These are phyloP conservation scores for Oikopleura dioica DNA, from an alignment of 23 tunicate genomes.

Conservation along the genomic window DNA sequence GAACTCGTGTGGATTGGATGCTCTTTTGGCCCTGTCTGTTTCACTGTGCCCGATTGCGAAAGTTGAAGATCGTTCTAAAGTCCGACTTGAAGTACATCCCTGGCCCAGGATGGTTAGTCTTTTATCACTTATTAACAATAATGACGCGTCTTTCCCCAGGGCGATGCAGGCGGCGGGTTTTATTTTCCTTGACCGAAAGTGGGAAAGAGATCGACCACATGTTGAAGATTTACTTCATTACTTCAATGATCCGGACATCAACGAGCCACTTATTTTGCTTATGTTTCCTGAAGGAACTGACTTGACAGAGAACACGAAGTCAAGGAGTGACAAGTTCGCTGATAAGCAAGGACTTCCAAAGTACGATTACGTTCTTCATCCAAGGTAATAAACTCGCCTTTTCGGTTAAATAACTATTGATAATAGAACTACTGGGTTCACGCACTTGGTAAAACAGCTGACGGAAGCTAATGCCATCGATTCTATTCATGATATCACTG, in stretches of 20 bases:
- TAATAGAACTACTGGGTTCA: background rate
- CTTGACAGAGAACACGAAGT: slow-evolving; percentile 30
- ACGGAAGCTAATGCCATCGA: slow-evolving; percentile 36
- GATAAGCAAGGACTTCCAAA: slow-evolving; percentile 19
- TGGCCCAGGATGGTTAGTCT: slow-evolving; percentile 44
- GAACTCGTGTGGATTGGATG: slow-evolving; percentile 87
- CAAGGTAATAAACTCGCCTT: slow-evolving; percentile 14
- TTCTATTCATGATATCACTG: slow-evolving; percentile 79
- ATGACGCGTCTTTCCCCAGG: slow-evolving; percentile 27
- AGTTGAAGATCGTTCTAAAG: slow-evolving; percentile 61
- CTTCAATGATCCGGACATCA: slow-evolving; percentile 34
- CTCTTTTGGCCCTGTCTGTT: slow-evolving; percentile 54
- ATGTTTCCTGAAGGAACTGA: slow-evolving; percentile 32
- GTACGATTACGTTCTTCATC: slow-evolving; percentile 65
- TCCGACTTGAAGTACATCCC: slow-evolving; percentile 60
- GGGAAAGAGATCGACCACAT: slow-evolving; percentile 68
- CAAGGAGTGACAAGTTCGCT: slow-evolving; percentile 30
- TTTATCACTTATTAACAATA: background rate
- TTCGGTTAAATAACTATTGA: background rate
- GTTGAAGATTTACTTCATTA: slow-evolving; percentile 44
- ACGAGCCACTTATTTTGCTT: slow-evolving; percentile 7
- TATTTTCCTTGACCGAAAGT: slow-evolving; percentile 73
- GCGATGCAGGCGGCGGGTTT: slow-evolving; percentile 67
- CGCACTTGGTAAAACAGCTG: background rate
- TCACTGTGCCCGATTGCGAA: slow-evolving; percentile 35